Base-by-base conservation (phyloP, 2,113 vertebrate genomes). In the Phyllostomus discolor region DNA sequence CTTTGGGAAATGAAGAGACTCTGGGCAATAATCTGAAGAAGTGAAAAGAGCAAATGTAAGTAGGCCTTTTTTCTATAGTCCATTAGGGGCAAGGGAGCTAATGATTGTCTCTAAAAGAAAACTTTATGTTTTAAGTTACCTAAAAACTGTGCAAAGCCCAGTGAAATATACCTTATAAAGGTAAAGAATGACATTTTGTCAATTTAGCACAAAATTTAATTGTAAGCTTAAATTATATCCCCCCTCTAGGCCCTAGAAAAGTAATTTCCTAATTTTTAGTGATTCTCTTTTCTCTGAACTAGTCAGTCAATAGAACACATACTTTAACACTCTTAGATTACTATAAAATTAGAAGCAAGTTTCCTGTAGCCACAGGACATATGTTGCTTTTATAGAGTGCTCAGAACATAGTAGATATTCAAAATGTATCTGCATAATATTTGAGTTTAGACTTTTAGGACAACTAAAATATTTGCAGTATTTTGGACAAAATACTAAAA, bases 1-100 rank as follows among this genome's bases (percentile, higher is more conserved):
- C 69, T 95, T 92, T 97, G 72, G 38, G 94, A 98, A 97, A 59
- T 96, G 87, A 97, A 97, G 76, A 97, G 15, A 48, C 64, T 48
- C 88, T 94, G 91, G 33, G 82, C 1, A 90, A 48, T 66, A 95
- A 92, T 90, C 66, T 85, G 52, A 85, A 88, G 66, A 14, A 97
- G 10, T 8, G 24, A 92, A 97, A 91, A 7, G 7, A 93, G 91
- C 3, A 88, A 80, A 85, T 0, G 5, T 62, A 97, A 73, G 31
- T 15, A n/a, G 24, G 3, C 24, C 43, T 24, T 10, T 70, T 83
- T 64, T n/a, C 66, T 64, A 33, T 16, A 48, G 59, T 85, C 73
- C 26, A 50, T 72, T 85, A 76, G 48, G 6, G 10, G 7, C 12
- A 70, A 14, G 46, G 12, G 59, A 64, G 76, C 28, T 20, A 73